phyloP scores from a whole-genome alignment of 1,140 invertebrate species.

The Tetramorium parvispinum region DNA sequence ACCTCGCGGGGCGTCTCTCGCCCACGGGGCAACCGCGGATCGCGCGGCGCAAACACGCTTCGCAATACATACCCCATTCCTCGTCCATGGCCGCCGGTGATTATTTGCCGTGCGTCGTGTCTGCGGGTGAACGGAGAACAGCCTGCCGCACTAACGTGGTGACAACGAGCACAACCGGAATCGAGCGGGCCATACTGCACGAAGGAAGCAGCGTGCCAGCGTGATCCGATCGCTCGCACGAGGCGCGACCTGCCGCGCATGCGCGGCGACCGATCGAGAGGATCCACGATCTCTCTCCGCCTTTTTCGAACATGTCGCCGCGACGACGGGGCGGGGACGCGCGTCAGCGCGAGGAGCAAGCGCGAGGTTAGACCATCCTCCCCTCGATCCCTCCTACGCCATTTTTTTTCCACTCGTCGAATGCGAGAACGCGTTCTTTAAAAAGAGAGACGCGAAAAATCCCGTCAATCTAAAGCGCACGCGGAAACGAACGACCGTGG shows the following conservation, averaged over 20 bases:
- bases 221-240: slow-evolving; percentile 11
- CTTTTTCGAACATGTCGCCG: background rate
- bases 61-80: slow-evolving; percentile 66
- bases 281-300: background rate
- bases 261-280: slow-evolving; percentile 26
- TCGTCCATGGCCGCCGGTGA: slow-evolving; percentile 66
- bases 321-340: too few relatives aligned
- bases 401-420: background rate
- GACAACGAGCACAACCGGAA: slow-evolving; percentile 54
- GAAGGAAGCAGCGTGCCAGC: slow-evolving; percentile 68
- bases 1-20: background rate
- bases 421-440: background rate
- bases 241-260: background rate
- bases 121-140: slow-evolving; percentile 50
- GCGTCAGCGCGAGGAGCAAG: background rate
- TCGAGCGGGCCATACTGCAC: slow-evolving; percentile 70
- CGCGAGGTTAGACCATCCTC: background rate
- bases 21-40: too few relatives aligned
- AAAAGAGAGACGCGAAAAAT: background rate
- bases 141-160: slow-evolving; percentile 58
- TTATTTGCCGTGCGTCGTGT: slow-evolving; percentile 56
- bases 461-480: background rate
- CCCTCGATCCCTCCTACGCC: background rate
- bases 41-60: background rate
- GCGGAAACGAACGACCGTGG: background rate